Percentiles rank a stretch among this genome's conserved stretches.
Evolutionary conservation across 1,140 invertebrate species (phyloP).

Genomic region (Drosophila grimshawi): DNA sequence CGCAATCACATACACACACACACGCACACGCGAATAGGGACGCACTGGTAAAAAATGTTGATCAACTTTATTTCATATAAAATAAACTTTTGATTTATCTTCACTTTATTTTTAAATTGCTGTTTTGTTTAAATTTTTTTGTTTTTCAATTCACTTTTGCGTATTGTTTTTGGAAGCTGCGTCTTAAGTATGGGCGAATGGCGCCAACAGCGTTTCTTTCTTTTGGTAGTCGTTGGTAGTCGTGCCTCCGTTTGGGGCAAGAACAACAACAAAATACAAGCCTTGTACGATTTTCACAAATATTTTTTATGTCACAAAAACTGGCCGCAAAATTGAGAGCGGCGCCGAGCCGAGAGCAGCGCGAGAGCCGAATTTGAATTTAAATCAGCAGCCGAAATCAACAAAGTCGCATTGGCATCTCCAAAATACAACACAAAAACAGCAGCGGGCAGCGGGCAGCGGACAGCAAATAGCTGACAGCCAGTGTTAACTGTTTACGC

Average conservation of each 20-base stretch:
- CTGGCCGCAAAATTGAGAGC: conserved; percentile 32
- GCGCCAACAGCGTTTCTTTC: conserved; percentile 6
- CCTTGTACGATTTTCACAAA: conserved; percentile 28
- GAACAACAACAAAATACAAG: conserved; percentile 10
- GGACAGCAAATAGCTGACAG: not conserved
- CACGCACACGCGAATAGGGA: conserved; percentile 19
- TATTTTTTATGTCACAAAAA: conserved; percentile 49
- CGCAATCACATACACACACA: conserved; percentile 22
- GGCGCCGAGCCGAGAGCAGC: conserved; percentile 25
- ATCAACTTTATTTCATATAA: not conserved
- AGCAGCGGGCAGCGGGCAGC: not conserved
- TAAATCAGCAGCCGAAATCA: conserved; percentile 40
- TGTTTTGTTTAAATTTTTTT: conserved; percentile 21
- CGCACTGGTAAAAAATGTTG: conserved; percentile 4
- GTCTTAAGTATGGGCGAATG: not conserved
- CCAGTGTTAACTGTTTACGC: not conserved
- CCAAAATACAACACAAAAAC: conserved; percentile 5
- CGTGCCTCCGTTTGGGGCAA: conserved; percentile 1
- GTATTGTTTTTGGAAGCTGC: not conserved
- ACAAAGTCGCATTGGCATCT: conserved; percentile 42
- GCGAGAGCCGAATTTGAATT: conserved; percentile 27
- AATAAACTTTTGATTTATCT: not conserved
- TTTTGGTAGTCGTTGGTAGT: not conserved
- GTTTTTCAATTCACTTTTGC: not conserved
- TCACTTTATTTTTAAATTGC: not conserved